These are phyloP conservation scores for Salvelinus alpinus DNA, from an alignment of 2,113 vertebrate species.

Conservation along the genomic window DNA sequence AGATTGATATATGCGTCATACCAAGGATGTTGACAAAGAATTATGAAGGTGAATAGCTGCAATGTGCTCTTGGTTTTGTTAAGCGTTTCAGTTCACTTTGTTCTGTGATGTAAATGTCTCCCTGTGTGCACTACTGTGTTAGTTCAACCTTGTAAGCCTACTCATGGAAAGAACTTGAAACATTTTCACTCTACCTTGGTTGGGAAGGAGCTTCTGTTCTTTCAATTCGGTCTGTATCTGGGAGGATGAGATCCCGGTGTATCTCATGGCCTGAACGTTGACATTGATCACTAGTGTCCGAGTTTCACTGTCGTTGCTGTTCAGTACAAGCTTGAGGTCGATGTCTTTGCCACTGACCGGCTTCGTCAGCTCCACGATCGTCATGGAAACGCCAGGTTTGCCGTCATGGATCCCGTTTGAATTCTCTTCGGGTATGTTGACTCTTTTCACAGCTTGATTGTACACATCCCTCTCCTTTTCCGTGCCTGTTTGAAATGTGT, in stretches of 20 bases:
- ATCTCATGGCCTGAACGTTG: conserved; percentile 44
- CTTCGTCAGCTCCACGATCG: conserved; percentile 34
- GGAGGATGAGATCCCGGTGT: conserved; percentile 24
- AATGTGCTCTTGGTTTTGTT: too few species aligned
- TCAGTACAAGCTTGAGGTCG: conserved; percentile 43
- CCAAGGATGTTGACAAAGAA: too few species aligned
- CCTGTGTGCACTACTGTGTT: too few species aligned
- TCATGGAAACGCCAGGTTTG: not conserved
- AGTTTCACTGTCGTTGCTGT: not conserved
- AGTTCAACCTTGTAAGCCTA: too few species aligned
- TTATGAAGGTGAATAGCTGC: too few species aligned
- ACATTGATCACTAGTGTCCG: conserved; percentile 41
- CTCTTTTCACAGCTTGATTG: conserved; percentile 27
- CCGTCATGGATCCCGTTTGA: rapidly evolving
- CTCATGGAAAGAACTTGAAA: too few species aligned
- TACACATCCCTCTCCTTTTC: conserved; percentile 44
- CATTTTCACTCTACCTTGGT: conserved; percentile 39
- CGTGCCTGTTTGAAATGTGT: conserved; percentile 13
- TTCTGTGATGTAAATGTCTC: too few species aligned
- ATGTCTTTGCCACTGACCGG: conserved; percentile 49
- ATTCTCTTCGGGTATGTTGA: not conserved
- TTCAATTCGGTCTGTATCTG: conserved; percentile 28
- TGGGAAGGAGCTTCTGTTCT: conserved; percentile 32
- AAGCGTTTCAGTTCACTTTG: too few species aligned
- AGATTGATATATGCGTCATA: too few species aligned